Evolutionary conservation across 1,140 invertebrate genomes (phyloP).

Genomic region (Leptonema lineaticorne): DNA sequence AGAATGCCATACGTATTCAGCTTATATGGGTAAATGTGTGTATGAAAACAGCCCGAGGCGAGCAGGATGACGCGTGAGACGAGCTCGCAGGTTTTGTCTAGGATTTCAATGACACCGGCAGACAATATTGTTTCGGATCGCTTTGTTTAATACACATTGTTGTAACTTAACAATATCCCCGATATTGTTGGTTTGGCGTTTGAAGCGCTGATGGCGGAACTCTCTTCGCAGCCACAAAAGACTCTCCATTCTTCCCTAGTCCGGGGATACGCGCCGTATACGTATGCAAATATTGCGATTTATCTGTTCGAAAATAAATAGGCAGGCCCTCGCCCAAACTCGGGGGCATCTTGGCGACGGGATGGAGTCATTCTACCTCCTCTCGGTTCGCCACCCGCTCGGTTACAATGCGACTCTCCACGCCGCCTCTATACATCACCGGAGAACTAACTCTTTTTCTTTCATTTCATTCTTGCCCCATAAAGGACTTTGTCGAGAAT

Average conservation of each 20-base stretch:
- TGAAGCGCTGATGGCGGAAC: conserved; percentile 25
- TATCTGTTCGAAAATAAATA: conserved; percentile 42
- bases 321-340: conserved; percentile 3
- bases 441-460: conserved; percentile 44
- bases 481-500: conserved; percentile 43
- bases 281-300: conserved; percentile 43
- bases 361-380: no score
- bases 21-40: not conserved
- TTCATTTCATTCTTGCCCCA: conserved; percentile 43
- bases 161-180: conserved; percentile 41
- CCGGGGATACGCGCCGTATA: conserved; percentile 28
- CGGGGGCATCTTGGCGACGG: conserved; percentile 15
- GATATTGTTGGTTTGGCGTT: conserved; percentile 35
- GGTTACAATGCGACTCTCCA: conserved; percentile 37
- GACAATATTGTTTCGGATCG: conserved; percentile 42
- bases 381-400: not conserved
- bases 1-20: not conserved
- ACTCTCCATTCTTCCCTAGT: conserved; percentile 39
- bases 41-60: conserved; percentile 9
- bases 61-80: conserved; percentile 6
- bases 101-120: conserved; percentile 41
- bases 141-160: conserved; percentile 42
- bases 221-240: conserved; percentile 36
- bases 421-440: conserved; percentile 41
- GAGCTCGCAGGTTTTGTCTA: conserved; percentile 34